Evolutionary conservation across 1,140 invertebrate species (phyloP).

Genomic region (Euura lappo): DNA sequence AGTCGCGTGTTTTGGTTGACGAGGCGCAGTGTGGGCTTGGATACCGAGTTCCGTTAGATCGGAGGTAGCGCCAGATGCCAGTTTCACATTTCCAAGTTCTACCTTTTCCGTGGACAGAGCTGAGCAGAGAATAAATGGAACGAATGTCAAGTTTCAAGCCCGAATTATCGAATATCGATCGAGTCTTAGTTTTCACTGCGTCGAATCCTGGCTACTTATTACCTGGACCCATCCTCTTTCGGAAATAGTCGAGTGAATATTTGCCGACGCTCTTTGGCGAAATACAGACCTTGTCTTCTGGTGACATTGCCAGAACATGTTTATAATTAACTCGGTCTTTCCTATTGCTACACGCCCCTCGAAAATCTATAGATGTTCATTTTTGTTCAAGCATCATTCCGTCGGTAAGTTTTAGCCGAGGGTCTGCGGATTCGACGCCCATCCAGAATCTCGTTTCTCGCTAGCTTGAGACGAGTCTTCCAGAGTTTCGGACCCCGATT

Average conservation of each 20-base stretch:
- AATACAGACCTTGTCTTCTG: too few relatives aligned
- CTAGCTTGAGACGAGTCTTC: too few relatives aligned
- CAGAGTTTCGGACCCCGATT: too few relatives aligned
- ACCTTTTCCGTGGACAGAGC: conserved; percentile 34
- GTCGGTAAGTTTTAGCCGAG: too few relatives aligned
- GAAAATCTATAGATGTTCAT: background rate
- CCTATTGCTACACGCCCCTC: background rate
- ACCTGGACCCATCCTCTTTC: conserved; percentile 31
- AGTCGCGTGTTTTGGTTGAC: conserved; percentile 66
- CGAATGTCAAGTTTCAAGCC: too few relatives aligned
- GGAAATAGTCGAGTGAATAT: conserved; percentile 13
- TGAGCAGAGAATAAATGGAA: background rate
- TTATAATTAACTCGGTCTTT: conserved; percentile 24
- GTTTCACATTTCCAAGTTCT: conserved; percentile 45
- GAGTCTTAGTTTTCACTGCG: background rate
- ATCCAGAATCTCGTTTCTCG: too few relatives aligned
- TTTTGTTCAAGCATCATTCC: too few relatives aligned
- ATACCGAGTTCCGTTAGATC: conserved; percentile 68
- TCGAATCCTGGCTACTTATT: background rate
- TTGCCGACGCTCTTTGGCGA: conserved; percentile 1
- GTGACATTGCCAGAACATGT: conserved; percentile 27
- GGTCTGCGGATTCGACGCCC: too few relatives aligned
- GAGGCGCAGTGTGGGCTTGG: conserved; percentile 67
- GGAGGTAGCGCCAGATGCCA: conserved; percentile 39
- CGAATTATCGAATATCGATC: background rate